Base-by-base conservation (phyloP, 2,888 invertebrate species). In the Cyaniris semiargus region DNA sequence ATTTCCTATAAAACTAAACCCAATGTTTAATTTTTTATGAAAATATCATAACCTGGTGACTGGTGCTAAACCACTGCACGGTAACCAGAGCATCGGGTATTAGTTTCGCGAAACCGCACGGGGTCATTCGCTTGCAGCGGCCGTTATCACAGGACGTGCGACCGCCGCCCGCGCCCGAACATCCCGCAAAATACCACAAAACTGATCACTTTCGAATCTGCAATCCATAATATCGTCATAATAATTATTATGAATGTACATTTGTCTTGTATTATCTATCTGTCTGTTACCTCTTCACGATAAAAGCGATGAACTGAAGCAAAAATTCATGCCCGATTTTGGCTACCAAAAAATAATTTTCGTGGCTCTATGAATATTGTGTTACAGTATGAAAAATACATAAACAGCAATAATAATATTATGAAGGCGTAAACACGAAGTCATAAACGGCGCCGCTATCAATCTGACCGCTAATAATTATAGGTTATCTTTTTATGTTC, bases 101-200 rank as follows among this genome's bases (percentile, higher is more conserved):
- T 80, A 80, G 80, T 82, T 83, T 83, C 81, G 81, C 84, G 82
- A 84, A 84, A 83, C 81, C 82, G 81, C 82, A 81, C 79, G 81
- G 80, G 84, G 83, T 85, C 85, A 84, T 84, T 85, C 84, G 82
- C 83, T 80, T 76, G 80, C 80, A 79, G 77, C 77, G 79, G 76
- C 79, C 81, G 81, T 83, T 85, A 85, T 85, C 85, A 81, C 84
- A 83, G 85, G 84, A 84, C 84, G 83, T 79, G 78, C 78, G 77
- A 72, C 80, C 83, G 81, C 79, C 38, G 44, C 72, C 38, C 23
- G 21, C 72, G 38, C 72, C 34, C 48, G 10, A 34, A 53, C n/a
- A 7, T 21, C 74, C 38, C 38, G 66, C 66, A 18, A 27, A 66
- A 66, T 27, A 15, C 66, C 66, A 27, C 66, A 66, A 66, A 13